Evolutionary conservation across 2,113 vertebrate genomes (phyloP), one percentile per base, ranked within the genome.

Genomic region (Paradoxurus hermaphroditus): DNA sequence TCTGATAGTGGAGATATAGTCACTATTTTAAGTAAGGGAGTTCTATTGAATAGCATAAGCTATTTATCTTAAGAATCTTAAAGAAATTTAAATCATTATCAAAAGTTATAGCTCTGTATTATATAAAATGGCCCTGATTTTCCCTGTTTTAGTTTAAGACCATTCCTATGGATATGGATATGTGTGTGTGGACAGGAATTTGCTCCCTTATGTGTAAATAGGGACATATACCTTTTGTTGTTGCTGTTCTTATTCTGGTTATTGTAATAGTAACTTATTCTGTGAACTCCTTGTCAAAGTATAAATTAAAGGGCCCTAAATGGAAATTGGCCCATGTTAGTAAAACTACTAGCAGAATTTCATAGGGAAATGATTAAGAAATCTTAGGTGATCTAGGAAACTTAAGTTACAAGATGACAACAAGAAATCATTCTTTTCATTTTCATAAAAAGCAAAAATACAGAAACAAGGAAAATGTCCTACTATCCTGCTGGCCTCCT

Each of bases 391-490:
- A 59, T 41, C 16, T 23, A 25, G 23, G 23, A 93, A 31, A 15
- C 49, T 14, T 59, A 34, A 36, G 29, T 34, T 49, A 73, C 16
- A 95, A 97, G 86, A 29, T 82, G 31, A n/a, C 4, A 63, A 77
- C 23, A 67, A 51, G 34, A 85, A 85, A 65, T 62, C 14, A 39
- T 62, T 92, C 59, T 92, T 94, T 96, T 85, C 27, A 59, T 77
- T 75, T 87, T 81, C 56, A 73, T 41, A 53, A 56, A 86, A 86
- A 46, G 34, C 34, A 68, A 89, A 95, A 27, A 34, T 21, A 86
- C 49, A 67, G 72, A 86, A 93, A 89, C 44, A 90, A 75, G 63
- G 84, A 70, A 96, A 92, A 89, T 73, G 39, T 49, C 53, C 34
- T 89, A 5, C 62, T 95, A 7, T 86, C 13, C 11, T 36, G 15